phyloP scores from a whole-genome alignment of 2,113 vertebrate species.

The Chloropsis cyanopogon region DNA sequence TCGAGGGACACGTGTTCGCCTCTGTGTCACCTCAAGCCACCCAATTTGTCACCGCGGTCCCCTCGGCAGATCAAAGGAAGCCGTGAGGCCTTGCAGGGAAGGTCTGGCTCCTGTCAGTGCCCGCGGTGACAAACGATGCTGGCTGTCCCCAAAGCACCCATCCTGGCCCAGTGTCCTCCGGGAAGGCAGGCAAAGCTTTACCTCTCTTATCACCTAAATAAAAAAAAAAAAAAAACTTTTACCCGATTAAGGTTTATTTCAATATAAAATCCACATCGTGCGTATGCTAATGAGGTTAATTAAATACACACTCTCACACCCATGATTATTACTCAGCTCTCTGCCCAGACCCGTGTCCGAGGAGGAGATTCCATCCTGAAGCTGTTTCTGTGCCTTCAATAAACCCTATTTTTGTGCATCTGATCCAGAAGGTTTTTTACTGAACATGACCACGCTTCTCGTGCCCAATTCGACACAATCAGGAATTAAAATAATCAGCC shows the following conservation, averaged over 20 bases:
- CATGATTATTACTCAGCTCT: background rate
- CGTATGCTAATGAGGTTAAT: background rate
- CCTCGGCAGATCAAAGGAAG: background rate
- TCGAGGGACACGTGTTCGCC: fast-evolving
- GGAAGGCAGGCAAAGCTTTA: background rate
- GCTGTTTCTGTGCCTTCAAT: background rate
- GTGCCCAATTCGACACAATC: background rate
- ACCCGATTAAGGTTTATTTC: background rate
- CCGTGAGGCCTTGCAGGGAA: fast-evolving
- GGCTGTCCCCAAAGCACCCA: background rate
- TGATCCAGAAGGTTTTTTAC: background rate
- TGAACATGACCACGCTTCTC: fast-evolving
- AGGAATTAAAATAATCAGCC: background rate
- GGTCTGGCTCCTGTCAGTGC: fast-evolving
- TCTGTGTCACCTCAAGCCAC: fast-evolving
- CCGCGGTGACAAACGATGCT: background rate
- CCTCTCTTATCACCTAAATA: background rate
- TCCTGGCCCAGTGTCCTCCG: fast-evolving
- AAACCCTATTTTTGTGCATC: background rate
- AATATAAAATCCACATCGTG: fast-evolving
- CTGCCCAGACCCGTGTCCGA: background rate
- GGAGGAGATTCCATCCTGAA: background rate
- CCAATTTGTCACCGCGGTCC: fast-evolving
- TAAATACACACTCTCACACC: background rate
- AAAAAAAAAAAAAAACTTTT: background rate